Percentiles rank a stretch among this genome's conserved stretches.
Evolutionary conservation across 2,113 vertebrate species (phyloP).

Genomic region (Prunella himalayana): DNA sequence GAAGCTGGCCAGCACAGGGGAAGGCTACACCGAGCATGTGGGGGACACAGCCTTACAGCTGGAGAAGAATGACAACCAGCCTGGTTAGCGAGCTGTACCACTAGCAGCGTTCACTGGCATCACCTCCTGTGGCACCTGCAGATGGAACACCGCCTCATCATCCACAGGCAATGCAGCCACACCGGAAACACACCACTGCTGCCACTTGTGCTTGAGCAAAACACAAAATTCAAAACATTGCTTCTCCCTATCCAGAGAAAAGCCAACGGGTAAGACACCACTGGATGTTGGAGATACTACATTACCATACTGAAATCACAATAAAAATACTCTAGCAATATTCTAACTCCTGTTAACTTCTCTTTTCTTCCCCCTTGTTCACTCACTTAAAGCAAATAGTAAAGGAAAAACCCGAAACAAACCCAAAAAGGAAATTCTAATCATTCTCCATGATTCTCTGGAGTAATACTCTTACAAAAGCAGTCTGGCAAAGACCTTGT

Average conservation of each 20-base stretch:
- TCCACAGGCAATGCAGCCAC: neutral
- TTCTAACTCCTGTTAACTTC: neutral
- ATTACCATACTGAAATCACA: neutral
- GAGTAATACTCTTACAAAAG: neutral
- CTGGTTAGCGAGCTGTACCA: accelerated
- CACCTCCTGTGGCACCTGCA: neutral
- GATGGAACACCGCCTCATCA: neutral
- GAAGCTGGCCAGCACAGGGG: neutral
- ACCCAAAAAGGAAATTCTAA: neutral
- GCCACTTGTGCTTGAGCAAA: neutral
- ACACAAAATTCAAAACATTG: neutral
- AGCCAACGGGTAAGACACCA: neutral
- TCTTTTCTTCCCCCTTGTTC: accelerated
- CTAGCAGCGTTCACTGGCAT: neutral
- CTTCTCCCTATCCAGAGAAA: neutral
- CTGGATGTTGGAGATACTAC: accelerated
- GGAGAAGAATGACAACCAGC: neutral
- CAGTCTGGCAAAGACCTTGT: neutral
- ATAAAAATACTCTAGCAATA: neutral
- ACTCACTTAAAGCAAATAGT: neutral
- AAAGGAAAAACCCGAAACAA: neutral
- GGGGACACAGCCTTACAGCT: neutral
- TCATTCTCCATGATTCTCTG: neutral
- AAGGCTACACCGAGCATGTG: neutral
- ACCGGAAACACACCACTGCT: neutral